Base-by-base conservation (phyloP, 2,888 invertebrate species). In the Nephrocerus scutellatus region DNA sequence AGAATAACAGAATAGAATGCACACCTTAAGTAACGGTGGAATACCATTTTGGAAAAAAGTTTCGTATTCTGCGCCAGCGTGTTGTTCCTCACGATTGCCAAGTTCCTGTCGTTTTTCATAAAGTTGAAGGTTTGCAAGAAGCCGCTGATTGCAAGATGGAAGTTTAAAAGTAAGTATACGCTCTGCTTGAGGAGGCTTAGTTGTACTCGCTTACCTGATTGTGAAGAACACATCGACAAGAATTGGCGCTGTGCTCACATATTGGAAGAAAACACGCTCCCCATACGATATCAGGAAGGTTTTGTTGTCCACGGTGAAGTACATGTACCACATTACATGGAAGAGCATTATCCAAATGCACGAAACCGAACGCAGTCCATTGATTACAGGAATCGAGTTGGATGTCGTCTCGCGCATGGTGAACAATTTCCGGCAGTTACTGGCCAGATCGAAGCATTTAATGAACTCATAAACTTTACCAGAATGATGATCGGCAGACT, bases 291-390 rank as follows among this genome's bases (percentile, higher is more conserved):
- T 54, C 15, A 69, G 42, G 23, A 65, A 62, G 0, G 63, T 57
- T 46, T 65, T 64, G 43, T 69, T 69, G 44, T 65, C 60, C 2
- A 67, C 62, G 0, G 66, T 63, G 8, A 63, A 69, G 48, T 66
- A 68, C 62, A 65, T 67, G 48, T 60, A 69, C 69, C 69, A 69
- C 19, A 60, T 50, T 14, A 69, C 60, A 46, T 69, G 69, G 40
- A 69, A 69, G 3, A 62, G 47, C 51, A 69, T 57, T 15, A 69
- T 66, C 63, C 66, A 67, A 15, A 68, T 51, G 40, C 66, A 63
- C n/a, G 62, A 63, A 1, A 69, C 53, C 1, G 68, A 66, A 23
- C 69, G 55, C 24, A 69, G 41, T 0, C 69, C 69, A 49, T 69
- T 65, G 44, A 69, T 65, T 2, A 67, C 53, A 3, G 68, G 67